A percentile compares a stretch with the other conserved stretches of the same genome.
Conservation (phyloP, 1,140 invertebrate genomes). For the Drosophila parabipectinata region DNA sequence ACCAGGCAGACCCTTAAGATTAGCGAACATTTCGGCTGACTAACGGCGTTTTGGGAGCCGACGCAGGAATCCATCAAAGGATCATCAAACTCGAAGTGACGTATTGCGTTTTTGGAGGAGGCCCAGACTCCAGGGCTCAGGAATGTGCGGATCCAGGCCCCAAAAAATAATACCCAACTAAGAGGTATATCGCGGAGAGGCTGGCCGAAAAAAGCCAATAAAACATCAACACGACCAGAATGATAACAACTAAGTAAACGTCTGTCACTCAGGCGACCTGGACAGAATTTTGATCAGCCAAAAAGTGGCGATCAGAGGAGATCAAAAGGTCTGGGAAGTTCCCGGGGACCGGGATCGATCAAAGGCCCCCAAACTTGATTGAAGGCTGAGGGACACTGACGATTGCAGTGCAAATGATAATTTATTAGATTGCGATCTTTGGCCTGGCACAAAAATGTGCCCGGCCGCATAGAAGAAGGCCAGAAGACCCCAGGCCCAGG, state of each 20-base stretch:
- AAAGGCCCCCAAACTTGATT: conserved; percentile 74
- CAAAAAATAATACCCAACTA: conserved; percentile 47
- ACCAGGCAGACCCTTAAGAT: conserved; percentile 54
- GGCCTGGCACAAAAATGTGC: conserved; percentile 51
- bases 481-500: background rate
- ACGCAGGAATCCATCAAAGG: conserved; percentile 72
- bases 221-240: conserved; percentile 79
- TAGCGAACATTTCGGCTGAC: conserved; percentile 59
- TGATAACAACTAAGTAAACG: conserved; percentile 81
- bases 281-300: conserved; percentile 76
- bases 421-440: conserved; percentile 80
- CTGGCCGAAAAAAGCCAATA: conserved; percentile 52
- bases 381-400: conserved; percentile 67
- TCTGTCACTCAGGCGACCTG: conserved; percentile 74
- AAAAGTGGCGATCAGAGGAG: conserved; percentile 43
- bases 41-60: conserved; percentile 63
- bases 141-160: conserved; percentile 46
- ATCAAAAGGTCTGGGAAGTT: conserved; percentile 12
- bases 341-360: conserved; percentile 42
- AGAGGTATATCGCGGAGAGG: conserved; percentile 5
- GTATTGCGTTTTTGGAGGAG: conserved; percentile 53
- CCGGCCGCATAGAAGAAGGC: conserved; percentile 27
- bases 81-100: conserved; percentile 74
- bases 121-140: conserved; percentile 24
- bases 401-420: conserved; percentile 82